Evolutionary conservation across 2,888 invertebrate genomes (phyloP).

Genomic region (Herminia tarsipennalis): DNA sequence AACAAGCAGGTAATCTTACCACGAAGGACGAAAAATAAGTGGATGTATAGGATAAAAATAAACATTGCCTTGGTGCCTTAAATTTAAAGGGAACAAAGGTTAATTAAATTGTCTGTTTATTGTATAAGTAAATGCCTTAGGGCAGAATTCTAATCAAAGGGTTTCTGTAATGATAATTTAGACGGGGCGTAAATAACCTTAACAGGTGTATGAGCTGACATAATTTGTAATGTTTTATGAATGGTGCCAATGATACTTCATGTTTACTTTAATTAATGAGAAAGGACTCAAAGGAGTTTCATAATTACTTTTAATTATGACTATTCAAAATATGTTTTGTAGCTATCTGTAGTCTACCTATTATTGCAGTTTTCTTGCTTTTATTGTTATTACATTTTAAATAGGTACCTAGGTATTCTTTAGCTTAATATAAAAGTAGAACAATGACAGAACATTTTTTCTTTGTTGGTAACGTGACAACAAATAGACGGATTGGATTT

Average conservation of each 20-base stretch:
- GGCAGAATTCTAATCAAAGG: constrained; percentile 37
- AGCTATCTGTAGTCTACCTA: too few species aligned
- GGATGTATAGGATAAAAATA: constrained; percentile 20
- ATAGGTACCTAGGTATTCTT: too few species aligned
- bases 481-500: too few species aligned
- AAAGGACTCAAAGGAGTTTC: neutral
- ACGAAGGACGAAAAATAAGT: neutral
- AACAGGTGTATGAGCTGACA: constrained; percentile 14
- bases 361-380: too few species aligned
- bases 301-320: neutral
- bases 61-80: constrained; percentile 24
- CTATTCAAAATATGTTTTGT: neutral
- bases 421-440: too few species aligned
- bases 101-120: constrained; percentile 42
- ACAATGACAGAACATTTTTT: too few species aligned
- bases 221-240: constrained; percentile 14
- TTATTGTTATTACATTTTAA: too few species aligned
- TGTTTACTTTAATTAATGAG: constrained; percentile 8
- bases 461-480: too few species aligned
- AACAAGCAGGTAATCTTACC: constrained; percentile 3
- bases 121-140: constrained; percentile 32
- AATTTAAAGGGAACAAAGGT: constrained; percentile 35
- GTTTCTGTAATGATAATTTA: constrained; percentile 35
- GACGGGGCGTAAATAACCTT: constrained; percentile 24
- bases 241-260: constrained; percentile 1